Evolutionary conservation across 2,888 invertebrate species (phyloP).

Genomic region (Troides helena): DNA sequence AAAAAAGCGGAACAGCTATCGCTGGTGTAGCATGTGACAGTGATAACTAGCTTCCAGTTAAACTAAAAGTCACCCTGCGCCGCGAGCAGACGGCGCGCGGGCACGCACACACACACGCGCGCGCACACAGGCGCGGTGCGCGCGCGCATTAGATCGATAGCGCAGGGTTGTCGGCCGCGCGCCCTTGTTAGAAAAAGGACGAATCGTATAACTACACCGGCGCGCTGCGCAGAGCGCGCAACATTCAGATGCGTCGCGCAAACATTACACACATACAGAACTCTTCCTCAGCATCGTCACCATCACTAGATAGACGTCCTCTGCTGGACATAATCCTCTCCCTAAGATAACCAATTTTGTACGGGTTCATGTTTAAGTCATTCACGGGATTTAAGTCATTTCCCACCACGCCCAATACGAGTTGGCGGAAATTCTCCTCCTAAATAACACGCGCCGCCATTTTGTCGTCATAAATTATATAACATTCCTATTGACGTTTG

Average conservation of each 20-base stretch:
- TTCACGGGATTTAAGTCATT: too few species aligned
- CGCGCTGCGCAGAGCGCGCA: slow-evolving; percentile 1
- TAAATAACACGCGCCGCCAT: too few species aligned
- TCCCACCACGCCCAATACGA: too few species aligned
- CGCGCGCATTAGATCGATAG: slow-evolving; percentile 66
- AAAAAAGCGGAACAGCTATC: slow-evolving; percentile 4
- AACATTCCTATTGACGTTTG: too few species aligned
- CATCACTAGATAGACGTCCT: too few species aligned
- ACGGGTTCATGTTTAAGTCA: too few species aligned
- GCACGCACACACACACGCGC: slow-evolving; percentile 35
- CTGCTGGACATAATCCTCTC: too few species aligned
- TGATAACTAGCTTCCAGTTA: slow-evolving; percentile 30
- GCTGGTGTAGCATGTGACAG: slow-evolving; percentile 14
- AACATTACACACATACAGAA: too few species aligned
- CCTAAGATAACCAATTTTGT: too few species aligned
- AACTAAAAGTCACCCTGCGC: slow-evolving; percentile 34
- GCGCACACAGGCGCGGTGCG: slow-evolving; percentile 34
- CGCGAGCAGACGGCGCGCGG: slow-evolving; percentile 6
- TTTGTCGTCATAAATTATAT: too few species aligned
- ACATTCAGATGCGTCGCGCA: slow-evolving; percentile 30
- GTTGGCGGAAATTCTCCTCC: too few species aligned
- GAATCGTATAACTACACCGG: slow-evolving; percentile 44
- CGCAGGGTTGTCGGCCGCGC: slow-evolving; percentile 68
- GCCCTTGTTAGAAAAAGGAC: slow-evolving; percentile 79
- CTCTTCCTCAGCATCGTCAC: too few species aligned